A percentile compares a stretch with the other conserved stretches of the same genome.
Conservation (phyloP, 2,113 vertebrate genomes). For the Heterotilapia buettikoferi region DNA sequence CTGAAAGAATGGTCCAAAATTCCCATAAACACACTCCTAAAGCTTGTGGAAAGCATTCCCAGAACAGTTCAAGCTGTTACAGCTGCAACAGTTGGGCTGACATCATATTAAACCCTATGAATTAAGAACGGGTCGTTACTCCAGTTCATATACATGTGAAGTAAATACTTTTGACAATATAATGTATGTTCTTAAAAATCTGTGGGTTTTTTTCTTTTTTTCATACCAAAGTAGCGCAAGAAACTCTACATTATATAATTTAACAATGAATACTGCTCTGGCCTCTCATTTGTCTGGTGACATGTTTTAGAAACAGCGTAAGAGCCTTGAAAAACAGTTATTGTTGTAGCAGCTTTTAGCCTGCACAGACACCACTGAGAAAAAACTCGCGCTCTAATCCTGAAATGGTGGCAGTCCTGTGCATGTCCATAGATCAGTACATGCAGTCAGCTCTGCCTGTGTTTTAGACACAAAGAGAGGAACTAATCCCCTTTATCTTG, state of each 20-base stretch:
- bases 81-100: too few species aligned
- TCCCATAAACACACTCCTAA: not conserved
- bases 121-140: not conserved
- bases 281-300: not conserved
- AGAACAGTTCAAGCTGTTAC: not conserved
- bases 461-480: not conserved
- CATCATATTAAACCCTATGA: not conserved
- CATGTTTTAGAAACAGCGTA: not conserved
- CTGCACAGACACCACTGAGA: not conserved
- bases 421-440: not conserved
- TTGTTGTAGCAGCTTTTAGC: not conserved
- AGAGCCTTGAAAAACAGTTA: not conserved
- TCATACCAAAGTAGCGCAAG: not conserved
- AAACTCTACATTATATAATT: not conserved
- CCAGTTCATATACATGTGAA: not conserved
- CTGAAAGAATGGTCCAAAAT: not conserved
- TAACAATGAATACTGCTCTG: not conserved
- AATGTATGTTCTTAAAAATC: not conserved
- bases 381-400: not conserved
- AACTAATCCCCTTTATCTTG: not conserved
- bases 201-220: accelerated
- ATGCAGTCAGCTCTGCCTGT: not conserved
- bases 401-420: not conserved
- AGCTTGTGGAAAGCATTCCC: not conserved
- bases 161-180: not conserved